phyloP scores from a whole-genome alignment of 2,113 vertebrate species.

The Pseudorasbora parva region DNA sequence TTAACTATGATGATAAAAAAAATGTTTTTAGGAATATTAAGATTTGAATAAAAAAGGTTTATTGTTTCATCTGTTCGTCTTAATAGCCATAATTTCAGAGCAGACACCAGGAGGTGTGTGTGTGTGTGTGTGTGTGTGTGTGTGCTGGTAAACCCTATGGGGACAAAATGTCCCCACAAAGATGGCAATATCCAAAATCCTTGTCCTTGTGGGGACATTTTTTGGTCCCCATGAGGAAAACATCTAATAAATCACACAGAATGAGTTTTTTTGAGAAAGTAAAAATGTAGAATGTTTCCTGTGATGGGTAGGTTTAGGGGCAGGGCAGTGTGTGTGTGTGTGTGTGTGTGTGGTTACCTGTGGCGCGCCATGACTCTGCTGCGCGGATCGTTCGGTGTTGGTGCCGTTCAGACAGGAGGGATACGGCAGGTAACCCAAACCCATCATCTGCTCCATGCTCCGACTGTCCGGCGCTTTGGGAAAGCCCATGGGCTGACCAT shows the following conservation, averaged over 20 bases:
- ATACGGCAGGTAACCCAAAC: slow-evolving; percentile 72
- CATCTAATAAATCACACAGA: too few relatives aligned
- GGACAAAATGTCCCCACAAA: too few relatives aligned
- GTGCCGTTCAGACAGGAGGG: slow-evolving; percentile 59
- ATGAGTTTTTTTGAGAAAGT: too few relatives aligned
- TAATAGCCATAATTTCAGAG: background rate
- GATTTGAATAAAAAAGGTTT: background rate
- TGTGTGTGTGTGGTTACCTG: slow-evolving; percentile 62
- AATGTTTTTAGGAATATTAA: background rate
- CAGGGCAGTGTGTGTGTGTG: too few relatives aligned
- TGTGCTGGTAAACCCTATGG: too few relatives aligned
- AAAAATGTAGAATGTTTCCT: too few relatives aligned
- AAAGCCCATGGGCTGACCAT: slow-evolving; percentile 58
- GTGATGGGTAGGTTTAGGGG: too few relatives aligned
- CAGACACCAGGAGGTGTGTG: background rate
- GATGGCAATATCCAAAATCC: too few relatives aligned
- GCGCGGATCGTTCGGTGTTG: slow-evolving; percentile 42
- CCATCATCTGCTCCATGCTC: slow-evolving; percentile 71
- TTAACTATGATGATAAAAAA: too few relatives aligned
- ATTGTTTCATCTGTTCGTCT: background rate
- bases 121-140: background rate
- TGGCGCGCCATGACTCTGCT: slow-evolving; percentile 65
- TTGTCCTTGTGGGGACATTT: too few relatives aligned
- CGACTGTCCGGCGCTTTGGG: slow-evolving; percentile 62
- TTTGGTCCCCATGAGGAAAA: too few relatives aligned